Conservation (phyloP, 2,113 vertebrate genomes). For the Indri indri region DNA sequence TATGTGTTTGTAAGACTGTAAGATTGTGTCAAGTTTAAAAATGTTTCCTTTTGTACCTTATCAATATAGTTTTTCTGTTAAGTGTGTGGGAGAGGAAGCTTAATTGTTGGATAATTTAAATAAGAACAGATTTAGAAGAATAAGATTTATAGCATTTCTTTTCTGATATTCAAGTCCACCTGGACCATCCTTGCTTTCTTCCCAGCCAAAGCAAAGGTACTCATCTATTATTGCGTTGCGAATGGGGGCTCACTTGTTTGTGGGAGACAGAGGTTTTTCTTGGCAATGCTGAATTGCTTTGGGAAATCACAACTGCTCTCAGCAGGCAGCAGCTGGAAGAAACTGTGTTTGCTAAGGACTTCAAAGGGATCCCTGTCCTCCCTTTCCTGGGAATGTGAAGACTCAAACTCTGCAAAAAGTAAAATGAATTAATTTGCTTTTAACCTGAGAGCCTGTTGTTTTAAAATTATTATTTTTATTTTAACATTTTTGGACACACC, state of each 20-base stretch:
- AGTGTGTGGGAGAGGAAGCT: neutral
- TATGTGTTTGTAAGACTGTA: neutral
- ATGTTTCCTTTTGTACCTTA: neutral
- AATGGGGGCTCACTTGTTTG: neutral
- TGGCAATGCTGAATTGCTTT: neutral
- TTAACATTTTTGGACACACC: neutral
- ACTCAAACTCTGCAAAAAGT: neutral
- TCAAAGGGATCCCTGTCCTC: neutral
- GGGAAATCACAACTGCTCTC: neutral
- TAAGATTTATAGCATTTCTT: neutral
- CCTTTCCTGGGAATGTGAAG: neutral
- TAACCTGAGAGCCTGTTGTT: neutral
- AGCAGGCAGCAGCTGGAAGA: neutral
- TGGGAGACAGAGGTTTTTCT: neutral
- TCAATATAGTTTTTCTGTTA: neutral
- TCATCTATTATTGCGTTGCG: neutral
- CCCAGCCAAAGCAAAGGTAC: neutral
- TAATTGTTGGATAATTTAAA: neutral
- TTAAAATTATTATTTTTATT: neutral
- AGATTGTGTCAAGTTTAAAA: neutral
- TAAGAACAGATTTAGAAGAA: neutral
- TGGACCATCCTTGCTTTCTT: neutral
- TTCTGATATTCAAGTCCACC: neutral
- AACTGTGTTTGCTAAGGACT: neutral
- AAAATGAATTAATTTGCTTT: slow-evolving; percentile 22